phyloP scores from a whole-genome alignment of 30 jellyfish, hydroid and myxozoan species.

The Calvadosia cruxmelitensis region DNA sequence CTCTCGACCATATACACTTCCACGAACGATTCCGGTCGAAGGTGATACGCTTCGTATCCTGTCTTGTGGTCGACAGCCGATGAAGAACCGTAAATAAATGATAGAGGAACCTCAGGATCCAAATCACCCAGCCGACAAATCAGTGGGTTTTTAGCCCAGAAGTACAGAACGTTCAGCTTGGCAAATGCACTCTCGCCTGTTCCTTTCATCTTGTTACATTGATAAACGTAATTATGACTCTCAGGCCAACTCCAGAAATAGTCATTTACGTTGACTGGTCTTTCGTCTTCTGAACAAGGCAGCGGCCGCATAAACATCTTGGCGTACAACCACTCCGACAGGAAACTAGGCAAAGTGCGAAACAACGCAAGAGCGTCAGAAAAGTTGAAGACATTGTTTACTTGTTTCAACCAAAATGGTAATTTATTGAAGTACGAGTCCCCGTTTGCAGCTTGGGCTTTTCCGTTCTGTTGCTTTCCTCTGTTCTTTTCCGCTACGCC shows the following conservation, averaged over 20 bases:
- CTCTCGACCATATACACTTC: slow-evolving; percentile 52
- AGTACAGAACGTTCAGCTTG: slow-evolving; percentile 25
- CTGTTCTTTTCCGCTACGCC: neutral
- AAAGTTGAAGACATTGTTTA: slow-evolving; percentile 16
- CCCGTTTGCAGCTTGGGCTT: neutral
- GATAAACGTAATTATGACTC: slow-evolving; percentile 11
- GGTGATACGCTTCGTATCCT: slow-evolving; percentile 55
- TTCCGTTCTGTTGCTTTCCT: neutral
- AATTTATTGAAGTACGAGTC: slow-evolving; percentile 8
- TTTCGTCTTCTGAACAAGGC: neutral
- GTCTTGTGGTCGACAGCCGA: slow-evolving; percentile 60
- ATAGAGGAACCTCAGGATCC: slow-evolving; percentile 40
- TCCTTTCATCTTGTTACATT: slow-evolving; percentile 19
- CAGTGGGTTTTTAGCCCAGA: slow-evolving; percentile 54
- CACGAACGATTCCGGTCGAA: slow-evolving; percentile 34
- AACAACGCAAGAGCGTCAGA: slow-evolving; percentile 19
- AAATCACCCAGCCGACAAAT: slow-evolving; percentile 31
- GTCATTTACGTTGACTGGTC: neutral
- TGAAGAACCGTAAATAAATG: slow-evolving; percentile 45
- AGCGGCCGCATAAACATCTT: neutral
- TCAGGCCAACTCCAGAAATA: neutral
- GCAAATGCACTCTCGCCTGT: slow-evolving; percentile 43
- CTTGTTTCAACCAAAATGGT: slow-evolving; percentile 8
- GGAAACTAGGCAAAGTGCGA: slow-evolving; percentile 23
- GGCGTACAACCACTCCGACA: slow-evolving; percentile 21